Conservation (phyloP, 2,888 invertebrate species). For the Callosobruchus maculatus region DNA sequence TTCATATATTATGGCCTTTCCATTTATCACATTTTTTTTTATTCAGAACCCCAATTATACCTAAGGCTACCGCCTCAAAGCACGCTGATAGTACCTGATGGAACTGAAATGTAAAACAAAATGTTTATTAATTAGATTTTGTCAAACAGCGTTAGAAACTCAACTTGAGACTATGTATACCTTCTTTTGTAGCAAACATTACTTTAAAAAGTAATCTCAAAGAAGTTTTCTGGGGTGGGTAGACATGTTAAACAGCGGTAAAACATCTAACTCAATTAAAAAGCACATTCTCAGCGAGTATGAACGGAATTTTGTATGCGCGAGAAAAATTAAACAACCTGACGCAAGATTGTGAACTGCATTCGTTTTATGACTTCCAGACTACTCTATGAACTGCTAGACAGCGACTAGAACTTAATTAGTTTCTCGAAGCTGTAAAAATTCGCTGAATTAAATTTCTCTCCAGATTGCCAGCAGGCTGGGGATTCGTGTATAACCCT, state of each 20-base stretch:
- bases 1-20: no score
- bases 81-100: no score
- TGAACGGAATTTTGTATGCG: background rate
- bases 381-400: background rate
- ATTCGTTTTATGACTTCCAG: background rate
- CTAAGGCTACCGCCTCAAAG: no score
- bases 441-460: background rate
- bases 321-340: background rate
- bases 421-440: background rate
- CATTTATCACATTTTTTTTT: no score
- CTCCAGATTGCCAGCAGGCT: background rate
- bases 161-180: no score
- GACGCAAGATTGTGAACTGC: background rate
- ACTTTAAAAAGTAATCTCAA: no score
- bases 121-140: no score
- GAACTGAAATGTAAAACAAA: no score
- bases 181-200: no score
- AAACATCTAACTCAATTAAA: background rate
- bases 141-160: no score
- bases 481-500: background rate
- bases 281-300: background rate
- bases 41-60: no score
- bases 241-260: background rate
- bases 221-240: background rate
- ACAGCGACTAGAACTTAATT: background rate